Base-by-base conservation (phyloP, 2,113 vertebrate species). In the Bufo gargarizans region DNA sequence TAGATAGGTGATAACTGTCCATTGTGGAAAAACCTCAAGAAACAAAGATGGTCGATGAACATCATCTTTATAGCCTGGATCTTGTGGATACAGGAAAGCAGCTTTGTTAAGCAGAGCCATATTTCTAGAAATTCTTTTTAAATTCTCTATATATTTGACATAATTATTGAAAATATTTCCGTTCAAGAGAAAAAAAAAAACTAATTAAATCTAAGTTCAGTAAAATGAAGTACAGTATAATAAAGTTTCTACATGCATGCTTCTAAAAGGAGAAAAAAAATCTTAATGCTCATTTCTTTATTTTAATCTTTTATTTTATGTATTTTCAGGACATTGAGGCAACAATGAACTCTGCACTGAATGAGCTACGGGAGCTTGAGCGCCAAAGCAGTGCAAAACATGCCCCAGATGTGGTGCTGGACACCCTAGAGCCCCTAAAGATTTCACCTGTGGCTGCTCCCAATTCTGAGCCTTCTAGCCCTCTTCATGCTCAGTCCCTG, bases 371-470 rank as follows among this genome's bases (percentile, higher is more conserved):
- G 82, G 97, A 98, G 92, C 92, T 99, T 59, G 98, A 99, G 86
- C 90, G 97, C 84, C 97, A 99, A 92, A 97, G 97, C 94, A 95
- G 91, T 5, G 96, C 95, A 0, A 99, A 98, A 90, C 98, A 97
- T 91, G 86, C 98, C 0, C 98, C 98, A 0, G 98, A 99, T 0
- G 97, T 99, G 76, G 98, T 99, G 53, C 96, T 99, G 7, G 98
- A 99, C 94, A 99, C 98, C 5, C 93, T 99, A 94, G 98, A 99
- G 93, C 98, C 98, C 78, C 93, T 99, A 89, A 99, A 99, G 90
- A 96, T 96, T 0, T 94, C 96, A 4, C 94, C 94, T 0, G 87
- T 94, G 89, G 91, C 95, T 90, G 92, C 95, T n/a, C 95, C 96
- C 86, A 96, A 94, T 0, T 99, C 98, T 0, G 98, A 99, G 91